Conservation (phyloP, 2,888 invertebrate genomes). For the Orchestes rusci region DNA sequence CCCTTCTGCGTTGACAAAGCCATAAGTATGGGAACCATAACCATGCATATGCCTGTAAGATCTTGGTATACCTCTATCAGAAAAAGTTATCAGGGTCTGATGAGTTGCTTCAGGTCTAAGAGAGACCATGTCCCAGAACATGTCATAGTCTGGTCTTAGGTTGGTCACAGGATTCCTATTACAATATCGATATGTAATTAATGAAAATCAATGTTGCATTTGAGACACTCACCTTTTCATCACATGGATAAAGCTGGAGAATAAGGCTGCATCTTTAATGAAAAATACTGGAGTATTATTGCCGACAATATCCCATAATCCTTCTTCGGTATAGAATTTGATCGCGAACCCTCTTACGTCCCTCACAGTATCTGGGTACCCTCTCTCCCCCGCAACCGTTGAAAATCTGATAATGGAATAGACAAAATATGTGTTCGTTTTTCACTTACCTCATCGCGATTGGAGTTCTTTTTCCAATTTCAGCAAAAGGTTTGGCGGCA, state of each 20-base stretch:
- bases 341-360: constrained; percentile 90
- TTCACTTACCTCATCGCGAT: constrained; percentile 55
- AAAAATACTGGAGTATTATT: constrained; percentile 92
- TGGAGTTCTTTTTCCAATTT: constrained; percentile 72
- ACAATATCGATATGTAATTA: neutral
- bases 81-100: constrained; percentile 78
- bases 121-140: constrained; percentile 94
- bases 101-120: constrained; percentile 82
- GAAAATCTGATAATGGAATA: constrained; percentile 50
- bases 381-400: constrained; percentile 82
- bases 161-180: constrained; percentile 82
- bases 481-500: constrained; percentile 71
- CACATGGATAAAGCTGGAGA: constrained; percentile 93
- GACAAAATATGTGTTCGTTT: neutral
- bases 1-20: constrained; percentile 69
- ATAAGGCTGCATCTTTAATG: constrained; percentile 79
- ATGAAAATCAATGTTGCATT: constrained; percentile 9
- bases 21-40: constrained; percentile 89
- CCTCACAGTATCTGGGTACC: constrained; percentile 82
- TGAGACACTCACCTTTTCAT: constrained; percentile 81
- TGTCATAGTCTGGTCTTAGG: constrained; percentile 77
- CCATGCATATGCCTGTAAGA: constrained; percentile 68
- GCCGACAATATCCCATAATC: constrained; percentile 90
- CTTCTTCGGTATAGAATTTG: constrained; percentile 90
- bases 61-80: constrained; percentile 89